phyloP scores from a whole-genome alignment of 1,140 invertebrate genomes.

The Laupala kohalensis region DNA sequence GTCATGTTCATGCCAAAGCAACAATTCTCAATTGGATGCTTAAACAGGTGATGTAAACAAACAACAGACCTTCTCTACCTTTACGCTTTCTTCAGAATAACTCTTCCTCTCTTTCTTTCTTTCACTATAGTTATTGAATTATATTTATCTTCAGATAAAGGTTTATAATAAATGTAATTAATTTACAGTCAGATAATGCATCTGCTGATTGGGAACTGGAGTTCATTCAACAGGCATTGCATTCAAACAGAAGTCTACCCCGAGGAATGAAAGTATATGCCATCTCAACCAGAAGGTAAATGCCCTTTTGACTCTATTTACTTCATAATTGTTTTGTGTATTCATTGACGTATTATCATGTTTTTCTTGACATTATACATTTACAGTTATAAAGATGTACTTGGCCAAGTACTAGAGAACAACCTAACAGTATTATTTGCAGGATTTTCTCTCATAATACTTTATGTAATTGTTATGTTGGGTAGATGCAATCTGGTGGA shows the following conservation, averaged over 20 bases:
- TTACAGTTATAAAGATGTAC: conserved; percentile 28
- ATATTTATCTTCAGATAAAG: background rate
- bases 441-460: conserved; percentile 37
- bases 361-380: too few relatives aligned
- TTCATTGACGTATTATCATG: too few relatives aligned
- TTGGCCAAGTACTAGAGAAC: conserved; percentile 30
- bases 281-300: conserved; percentile 24
- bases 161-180: background rate
- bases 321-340: too few relatives aligned
- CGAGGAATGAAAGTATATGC: conserved; percentile 28
- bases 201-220: conserved; percentile 29
- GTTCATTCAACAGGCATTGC: conserved; percentile 26
- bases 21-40: conserved; percentile 31
- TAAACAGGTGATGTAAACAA: conserved; percentile 19
- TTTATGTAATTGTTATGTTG: conserved; percentile 40
- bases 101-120: background rate
- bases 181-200: conserved; percentile 20
- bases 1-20: conserved; percentile 25
- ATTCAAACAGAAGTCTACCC: conserved; percentile 24
- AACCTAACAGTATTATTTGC: conserved; percentile 36
- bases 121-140: background rate
- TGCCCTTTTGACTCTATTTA: too few relatives aligned
- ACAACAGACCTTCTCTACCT: background rate
- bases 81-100: background rate
- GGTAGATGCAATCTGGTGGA: conserved; percentile 39